phyloP scores from a whole-genome alignment of 2,888 invertebrate genomes.

The Meteorus colon region DNA sequence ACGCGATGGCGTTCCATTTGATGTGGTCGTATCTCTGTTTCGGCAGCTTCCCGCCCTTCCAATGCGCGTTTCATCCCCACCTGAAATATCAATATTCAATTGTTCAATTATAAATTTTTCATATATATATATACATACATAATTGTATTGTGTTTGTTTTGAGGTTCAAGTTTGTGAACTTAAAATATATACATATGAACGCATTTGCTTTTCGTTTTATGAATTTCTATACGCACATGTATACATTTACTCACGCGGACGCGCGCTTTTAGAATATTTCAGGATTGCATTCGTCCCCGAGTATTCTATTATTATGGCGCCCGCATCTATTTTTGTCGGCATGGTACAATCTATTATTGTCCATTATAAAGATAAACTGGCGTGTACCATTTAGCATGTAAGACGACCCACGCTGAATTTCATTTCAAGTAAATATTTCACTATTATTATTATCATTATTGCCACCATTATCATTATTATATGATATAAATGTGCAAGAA shows the following conservation, averaged over 20 bases:
- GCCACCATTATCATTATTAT: background rate
- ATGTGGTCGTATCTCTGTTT: conserved; percentile 60
- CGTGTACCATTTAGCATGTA: conserved; percentile 40
- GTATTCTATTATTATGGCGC: conserved; percentile 52
- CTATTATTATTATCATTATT: conserved; percentile 12
- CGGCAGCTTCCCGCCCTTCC: conserved; percentile 73
- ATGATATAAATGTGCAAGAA: background rate
- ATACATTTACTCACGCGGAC: background rate
- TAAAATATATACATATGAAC: background rate
- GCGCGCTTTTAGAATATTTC: conserved; percentile 42
- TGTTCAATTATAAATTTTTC: background rate
- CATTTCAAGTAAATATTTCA: conserved; percentile 38
- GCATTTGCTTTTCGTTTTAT: background rate
- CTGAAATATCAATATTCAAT: conserved; percentile 57
- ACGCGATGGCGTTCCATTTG: conserved; percentile 72
- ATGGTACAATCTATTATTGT: conserved; percentile 54
- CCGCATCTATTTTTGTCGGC: conserved; percentile 51
- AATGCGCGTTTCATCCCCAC: conserved; percentile 73
- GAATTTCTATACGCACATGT: conserved; percentile 5
- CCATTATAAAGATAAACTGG: conserved; percentile 46
- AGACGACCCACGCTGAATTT: conserved; percentile 39
- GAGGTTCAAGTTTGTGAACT: conserved; percentile 1
- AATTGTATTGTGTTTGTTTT: background rate
- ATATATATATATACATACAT: background rate
- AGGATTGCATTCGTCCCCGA: conserved; percentile 46